Conservation (phyloP, 92 coral and sea anemone species). For the Porites divaricata region DNA sequence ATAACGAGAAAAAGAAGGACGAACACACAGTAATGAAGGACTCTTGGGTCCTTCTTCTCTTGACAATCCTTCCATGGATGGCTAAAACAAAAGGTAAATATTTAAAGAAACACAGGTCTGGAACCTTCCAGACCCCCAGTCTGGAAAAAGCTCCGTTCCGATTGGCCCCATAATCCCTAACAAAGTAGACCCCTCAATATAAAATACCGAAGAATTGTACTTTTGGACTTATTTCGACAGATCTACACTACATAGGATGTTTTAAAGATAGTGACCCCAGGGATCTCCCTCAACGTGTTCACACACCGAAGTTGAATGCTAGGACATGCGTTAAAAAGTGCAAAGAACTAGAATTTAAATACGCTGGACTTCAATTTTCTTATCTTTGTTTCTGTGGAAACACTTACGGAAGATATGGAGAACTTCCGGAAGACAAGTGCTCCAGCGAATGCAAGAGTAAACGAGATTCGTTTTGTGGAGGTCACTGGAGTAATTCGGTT, state of each 20-base stretch:
- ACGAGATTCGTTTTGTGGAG: constrained; percentile 90
- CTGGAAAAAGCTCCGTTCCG: neutral
- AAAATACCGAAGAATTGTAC: neutral
- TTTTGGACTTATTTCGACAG: neutral
- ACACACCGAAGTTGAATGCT: constrained; percentile 72
- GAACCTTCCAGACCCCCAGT: too few relatives aligned
- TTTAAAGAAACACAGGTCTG: neutral
- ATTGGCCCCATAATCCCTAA: too few relatives aligned
- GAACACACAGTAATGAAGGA: constrained; percentile 13
- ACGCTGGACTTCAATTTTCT: constrained; percentile 93
- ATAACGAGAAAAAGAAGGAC: neutral
- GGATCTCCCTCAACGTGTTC: constrained; percentile 94
- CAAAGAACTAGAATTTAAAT: constrained; percentile 81
- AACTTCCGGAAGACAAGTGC: constrained; percentile 83
- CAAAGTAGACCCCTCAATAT: too few relatives aligned
- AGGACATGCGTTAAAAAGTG: constrained; percentile 81
- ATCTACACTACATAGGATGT: constrained; percentile 82
- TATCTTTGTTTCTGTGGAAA: constrained; percentile 98
- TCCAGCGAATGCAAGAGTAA: constrained; percentile 75
- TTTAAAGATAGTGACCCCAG: constrained; percentile 95
- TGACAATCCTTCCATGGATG: constrained; percentile 30
- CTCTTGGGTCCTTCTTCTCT: constrained; percentile 23
- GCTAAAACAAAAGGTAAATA: constrained; percentile 30
- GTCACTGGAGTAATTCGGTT: constrained; percentile 95
- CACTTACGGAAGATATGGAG: constrained; percentile 87